Conservation (phyloP, 2,797 vertebrate genomes). For the Pseudotriccus pelzelni region DNA sequence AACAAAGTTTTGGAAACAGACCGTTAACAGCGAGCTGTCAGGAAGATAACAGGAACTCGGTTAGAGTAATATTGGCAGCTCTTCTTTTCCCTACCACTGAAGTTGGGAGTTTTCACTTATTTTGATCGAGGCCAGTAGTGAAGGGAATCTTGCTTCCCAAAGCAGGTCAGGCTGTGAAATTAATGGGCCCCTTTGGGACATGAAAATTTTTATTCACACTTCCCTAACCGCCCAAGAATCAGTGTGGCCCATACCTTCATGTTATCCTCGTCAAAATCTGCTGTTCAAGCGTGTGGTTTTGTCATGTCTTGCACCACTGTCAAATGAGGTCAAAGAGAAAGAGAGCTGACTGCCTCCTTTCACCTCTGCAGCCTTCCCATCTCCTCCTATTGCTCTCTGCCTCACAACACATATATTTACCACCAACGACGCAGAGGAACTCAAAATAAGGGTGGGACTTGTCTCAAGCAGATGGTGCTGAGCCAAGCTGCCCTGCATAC, state of each 20-base stretch:
- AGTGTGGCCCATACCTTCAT: not conserved
- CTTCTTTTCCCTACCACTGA: not conserved
- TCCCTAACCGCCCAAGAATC: not conserved
- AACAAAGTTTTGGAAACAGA: constrained; percentile 29
- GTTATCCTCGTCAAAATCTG: not conserved
- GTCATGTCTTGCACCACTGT: not conserved
- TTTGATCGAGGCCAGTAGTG: constrained; percentile 36
- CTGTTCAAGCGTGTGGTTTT: not conserved
- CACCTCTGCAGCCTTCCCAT: not conserved
- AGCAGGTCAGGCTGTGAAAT: constrained; percentile 44
- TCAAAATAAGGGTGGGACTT: not conserved
- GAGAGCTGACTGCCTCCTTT: not conserved
- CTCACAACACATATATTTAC: not conserved
- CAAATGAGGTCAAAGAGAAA: constrained; percentile 6
- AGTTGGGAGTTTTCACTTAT: constrained; percentile 16
- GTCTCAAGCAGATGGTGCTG: not conserved
- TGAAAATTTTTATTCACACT: not conserved
- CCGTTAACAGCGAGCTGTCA: constrained; percentile 19
- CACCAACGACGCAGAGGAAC: not conserved
- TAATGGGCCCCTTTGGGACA: constrained; percentile 60
- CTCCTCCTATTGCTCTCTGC: not conserved
- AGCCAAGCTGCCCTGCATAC: not conserved
- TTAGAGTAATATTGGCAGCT: constrained; percentile 30
- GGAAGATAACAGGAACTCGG: not conserved
- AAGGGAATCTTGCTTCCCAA: constrained; percentile 21